Evolutionary conservation across 2,888 invertebrate species (phyloP), one percentile per base, ranked within the genome.

Genomic region (Pterostichus niger): DNA sequence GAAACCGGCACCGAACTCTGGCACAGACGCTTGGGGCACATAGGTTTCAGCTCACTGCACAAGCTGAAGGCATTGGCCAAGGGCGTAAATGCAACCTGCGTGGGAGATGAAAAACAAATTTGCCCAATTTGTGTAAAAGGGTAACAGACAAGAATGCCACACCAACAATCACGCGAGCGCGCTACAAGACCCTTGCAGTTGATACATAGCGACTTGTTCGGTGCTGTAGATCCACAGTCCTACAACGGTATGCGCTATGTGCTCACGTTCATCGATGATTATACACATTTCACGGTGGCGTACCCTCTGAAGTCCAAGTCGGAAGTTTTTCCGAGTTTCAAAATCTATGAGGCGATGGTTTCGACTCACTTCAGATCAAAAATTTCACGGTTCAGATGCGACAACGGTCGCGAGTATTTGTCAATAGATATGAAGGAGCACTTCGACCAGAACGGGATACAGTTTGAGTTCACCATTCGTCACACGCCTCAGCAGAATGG

Each of bases 281-380:
- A 83, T 77, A 87, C 87, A 0, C 87, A 87, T 73, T 86, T 85
- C 54, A 84, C 84, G 31, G 83, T 80, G 11, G 84, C 84, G 31
- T 87, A 85, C 59, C 56, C 85, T 2, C 49, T 87, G n/a, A 83
- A 85, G 17, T 1, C 56, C 4, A 52, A 87, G 82, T 83, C 84
- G n/a, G 87, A 88, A 82, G 86, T 87, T 6, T 83, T 85, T 9
- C 13, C 78, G 15, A 85, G 84, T 33, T 84, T 87, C 15, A 87
- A 86, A 80, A 64, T 84, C 6, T 88, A 84, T 84, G 83, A 85
- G 46, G 84, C 84, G 5, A 86, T 86, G 85, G 83, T 85, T 0
- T 85, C 85, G 44, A 84, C 85, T 0, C 86, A 87, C 56, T 86
- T 86, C 33, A 86, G 85, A 71, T 6, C 52, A 3, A 86, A 85